phyloP scores from a whole-genome alignment of 2,113 vertebrate genomes.

The Tilapia sparmanii region DNA sequence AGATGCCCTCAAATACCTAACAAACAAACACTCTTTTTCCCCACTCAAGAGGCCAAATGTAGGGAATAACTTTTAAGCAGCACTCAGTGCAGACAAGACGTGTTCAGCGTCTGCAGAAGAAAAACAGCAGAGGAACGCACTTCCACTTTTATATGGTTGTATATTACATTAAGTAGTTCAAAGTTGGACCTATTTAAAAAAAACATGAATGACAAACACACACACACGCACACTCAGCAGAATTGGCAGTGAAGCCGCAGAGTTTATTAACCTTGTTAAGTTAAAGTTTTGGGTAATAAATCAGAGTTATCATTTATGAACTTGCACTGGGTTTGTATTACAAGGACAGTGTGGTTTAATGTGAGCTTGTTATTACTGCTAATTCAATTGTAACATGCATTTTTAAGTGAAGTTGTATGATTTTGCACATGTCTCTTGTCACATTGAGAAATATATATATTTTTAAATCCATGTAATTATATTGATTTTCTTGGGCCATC shows the following conservation, averaged over 20 bases:
- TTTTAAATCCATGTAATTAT: neutral
- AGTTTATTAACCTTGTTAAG: neutral
- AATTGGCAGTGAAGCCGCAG: neutral
- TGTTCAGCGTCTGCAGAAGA: slow-evolving; percentile 7
- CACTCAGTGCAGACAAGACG: neutral
- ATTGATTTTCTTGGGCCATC: neutral
- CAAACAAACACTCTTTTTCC: neutral
- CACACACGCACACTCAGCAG: neutral
- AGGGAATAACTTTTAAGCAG: slow-evolving; percentile 12
- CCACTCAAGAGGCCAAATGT: neutral
- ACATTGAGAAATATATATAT: neutral
- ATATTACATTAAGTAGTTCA: slow-evolving; percentile 34
- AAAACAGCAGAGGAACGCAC: neutral
- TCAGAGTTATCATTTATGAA: neutral
- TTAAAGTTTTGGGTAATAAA: neutral
- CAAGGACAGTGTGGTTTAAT: neutral
- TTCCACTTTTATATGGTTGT: slow-evolving; percentile 1
- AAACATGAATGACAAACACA: neutral
- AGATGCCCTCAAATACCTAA: neutral
- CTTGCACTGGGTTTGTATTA: neutral
- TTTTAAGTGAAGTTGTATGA: neutral
- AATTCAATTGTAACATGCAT: neutral
- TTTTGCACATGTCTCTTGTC: neutral
- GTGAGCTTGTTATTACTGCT: neutral
- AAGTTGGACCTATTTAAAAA: slow-evolving; percentile 40